Evolutionary conservation across 2,797 vertebrate genomes (phyloP).

Genomic region (Karalla daura): DNA sequence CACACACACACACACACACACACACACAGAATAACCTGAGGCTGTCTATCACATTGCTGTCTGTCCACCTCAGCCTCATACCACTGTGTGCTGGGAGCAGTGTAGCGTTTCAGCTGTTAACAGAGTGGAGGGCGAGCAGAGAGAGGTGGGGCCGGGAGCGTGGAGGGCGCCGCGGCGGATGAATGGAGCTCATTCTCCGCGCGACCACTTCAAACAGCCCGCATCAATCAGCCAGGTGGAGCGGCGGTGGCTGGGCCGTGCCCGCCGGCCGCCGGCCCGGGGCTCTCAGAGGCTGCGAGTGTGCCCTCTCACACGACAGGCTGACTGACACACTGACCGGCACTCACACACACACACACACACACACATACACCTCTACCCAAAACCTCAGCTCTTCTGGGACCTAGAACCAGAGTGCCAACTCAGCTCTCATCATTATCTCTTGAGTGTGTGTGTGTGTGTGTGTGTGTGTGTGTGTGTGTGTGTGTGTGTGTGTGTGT

Average conservation of each 20-base stretch:
- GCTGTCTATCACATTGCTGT: conserved; percentile 55
- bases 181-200: conserved; percentile 79
- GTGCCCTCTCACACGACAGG: conserved; percentile 61
- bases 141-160: conserved; percentile 55
- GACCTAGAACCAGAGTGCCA: conserved; percentile 29
- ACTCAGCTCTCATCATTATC: conserved; percentile 17
- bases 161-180: conserved; percentile 56
- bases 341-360: conserved; percentile 26
- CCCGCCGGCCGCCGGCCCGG: conserved; percentile 58
- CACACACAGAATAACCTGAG: conserved; percentile 40
- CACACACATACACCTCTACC: conserved; percentile 16
- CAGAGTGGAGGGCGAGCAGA: conserved; percentile 61
- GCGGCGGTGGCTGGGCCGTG: conserved; percentile 57
- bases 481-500: no score
- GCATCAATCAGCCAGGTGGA: conserved; percentile 78
- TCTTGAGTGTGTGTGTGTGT: not conserved
- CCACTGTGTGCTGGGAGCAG: conserved; percentile 52
- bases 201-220: conserved; percentile 76
- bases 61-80: conserved; percentile 60
- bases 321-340: conserved; percentile 67
- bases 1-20: conserved; percentile 17
- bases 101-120: conserved; percentile 80
- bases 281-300: conserved; percentile 70
- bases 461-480: no score
- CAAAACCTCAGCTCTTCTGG: conserved; percentile 28